phyloP scores from a whole-genome alignment of 2,113 vertebrate genomes.

The Shinisaurus crocodilurus region DNA sequence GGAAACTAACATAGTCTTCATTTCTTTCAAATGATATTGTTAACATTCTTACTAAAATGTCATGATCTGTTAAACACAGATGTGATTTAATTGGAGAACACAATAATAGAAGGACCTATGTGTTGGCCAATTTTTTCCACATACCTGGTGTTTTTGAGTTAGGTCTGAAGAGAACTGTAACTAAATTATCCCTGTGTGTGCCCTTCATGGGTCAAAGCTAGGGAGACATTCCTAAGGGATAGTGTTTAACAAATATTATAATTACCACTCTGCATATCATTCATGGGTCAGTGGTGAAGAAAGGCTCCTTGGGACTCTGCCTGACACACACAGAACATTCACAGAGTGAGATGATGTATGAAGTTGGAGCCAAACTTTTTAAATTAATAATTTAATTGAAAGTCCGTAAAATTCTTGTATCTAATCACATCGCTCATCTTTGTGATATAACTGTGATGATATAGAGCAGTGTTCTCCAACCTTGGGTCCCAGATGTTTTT shows the following conservation, averaged over 20 bases:
- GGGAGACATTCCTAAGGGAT: constrained; percentile 23
- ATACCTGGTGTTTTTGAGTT: background rate
- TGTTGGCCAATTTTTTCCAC: background rate
- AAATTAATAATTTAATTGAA: constrained; percentile 7
- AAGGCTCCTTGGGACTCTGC: background rate
- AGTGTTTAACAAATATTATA: constrained; percentile 35
- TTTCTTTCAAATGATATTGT: background rate
- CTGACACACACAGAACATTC: background rate
- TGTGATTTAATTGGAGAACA: background rate
- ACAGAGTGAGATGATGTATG: constrained; percentile 4
- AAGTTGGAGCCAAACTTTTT: background rate
- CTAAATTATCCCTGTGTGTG: constrained; percentile 17
- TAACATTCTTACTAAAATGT: background rate
- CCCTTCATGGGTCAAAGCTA: constrained; percentile 36
- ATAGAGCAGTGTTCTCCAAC: too few relatives aligned
- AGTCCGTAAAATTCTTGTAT: background rate
- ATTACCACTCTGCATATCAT: constrained; percentile 33
- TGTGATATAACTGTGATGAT: background rate
- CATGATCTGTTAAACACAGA: background rate
- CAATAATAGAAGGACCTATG: background rate
- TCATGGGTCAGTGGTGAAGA: constrained; percentile 29
- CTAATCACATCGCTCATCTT: background rate
- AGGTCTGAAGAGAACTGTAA: constrained; percentile 3
- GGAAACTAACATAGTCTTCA: too few relatives aligned
- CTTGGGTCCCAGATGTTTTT: too few relatives aligned